phyloP scores from a whole-genome alignment of 23 tunicate genomes.

The Trididemnum nubilum region DNA sequence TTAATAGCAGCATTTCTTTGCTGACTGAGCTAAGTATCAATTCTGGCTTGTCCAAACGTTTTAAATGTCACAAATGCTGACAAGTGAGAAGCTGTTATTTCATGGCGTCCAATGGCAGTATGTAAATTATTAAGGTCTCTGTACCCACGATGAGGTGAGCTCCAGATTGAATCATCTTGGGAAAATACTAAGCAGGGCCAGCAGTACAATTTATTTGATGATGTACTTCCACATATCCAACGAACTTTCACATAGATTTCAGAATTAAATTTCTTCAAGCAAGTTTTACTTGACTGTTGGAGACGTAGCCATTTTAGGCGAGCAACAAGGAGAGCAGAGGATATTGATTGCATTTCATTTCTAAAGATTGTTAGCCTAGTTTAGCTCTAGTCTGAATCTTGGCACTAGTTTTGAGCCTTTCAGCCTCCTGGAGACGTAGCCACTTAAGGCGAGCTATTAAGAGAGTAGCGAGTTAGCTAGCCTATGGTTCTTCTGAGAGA shows the following conservation, averaged over 20 bases:
- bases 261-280: neutral
- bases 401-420: no score
- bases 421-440: no score
- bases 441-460: no score
- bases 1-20: constrained; percentile 14
- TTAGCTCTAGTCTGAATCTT: no score
- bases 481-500: no score
- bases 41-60: constrained; percentile 16
- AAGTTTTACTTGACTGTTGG: neutral
- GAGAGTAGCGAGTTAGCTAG: no score
- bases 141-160: constrained; percentile 17
- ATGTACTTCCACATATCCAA: constrained; percentile 24
- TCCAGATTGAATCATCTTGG: neutral
- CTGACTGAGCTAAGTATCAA: neutral
- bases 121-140: constrained; percentile 15
- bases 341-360: no score
- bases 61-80: neutral
- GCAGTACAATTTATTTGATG: constrained; percentile 14
- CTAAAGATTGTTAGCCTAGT: no score
- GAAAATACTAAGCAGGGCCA: constrained; percentile 28
- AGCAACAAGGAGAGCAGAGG: no score
- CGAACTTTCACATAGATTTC: neutral
- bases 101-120: constrained; percentile 12
- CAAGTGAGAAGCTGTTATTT: constrained; percentile 14
- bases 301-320: no score